phyloP scores from a whole-genome alignment of 2,113 vertebrate species.

The Uria lomvia region DNA sequence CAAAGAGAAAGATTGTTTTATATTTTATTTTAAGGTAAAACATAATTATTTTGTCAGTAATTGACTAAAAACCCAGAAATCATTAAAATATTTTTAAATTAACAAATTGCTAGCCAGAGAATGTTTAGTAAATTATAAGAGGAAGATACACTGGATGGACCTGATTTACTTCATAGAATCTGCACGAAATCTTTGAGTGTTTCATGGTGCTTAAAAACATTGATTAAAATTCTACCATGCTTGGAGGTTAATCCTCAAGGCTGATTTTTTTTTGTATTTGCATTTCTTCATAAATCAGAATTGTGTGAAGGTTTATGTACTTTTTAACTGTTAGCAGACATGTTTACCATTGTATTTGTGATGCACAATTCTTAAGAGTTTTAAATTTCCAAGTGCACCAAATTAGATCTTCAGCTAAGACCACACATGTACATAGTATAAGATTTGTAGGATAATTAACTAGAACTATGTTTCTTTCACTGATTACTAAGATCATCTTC shows the following conservation, averaged over 20 bases:
- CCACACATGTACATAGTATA: background rate
- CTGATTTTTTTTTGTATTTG: background rate
- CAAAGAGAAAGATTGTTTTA: background rate
- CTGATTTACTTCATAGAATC: background rate
- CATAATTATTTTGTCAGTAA: background rate
- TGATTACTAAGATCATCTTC: background rate
- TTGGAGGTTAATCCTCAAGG: background rate
- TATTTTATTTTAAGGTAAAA: background rate
- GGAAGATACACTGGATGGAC: background rate
- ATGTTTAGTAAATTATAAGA: background rate
- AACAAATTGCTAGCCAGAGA: background rate
- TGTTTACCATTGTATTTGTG: background rate
- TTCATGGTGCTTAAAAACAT: background rate
- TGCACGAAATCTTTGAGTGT: background rate
- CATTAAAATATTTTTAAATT: background rate
- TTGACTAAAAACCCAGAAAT: background rate
- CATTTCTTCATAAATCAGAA: background rate
- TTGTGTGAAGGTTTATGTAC: background rate
- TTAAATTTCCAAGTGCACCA: background rate
- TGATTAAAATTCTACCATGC: background rate
- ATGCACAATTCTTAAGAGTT: background rate
- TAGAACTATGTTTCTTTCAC: conserved; percentile 1
- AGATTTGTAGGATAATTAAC: background rate
- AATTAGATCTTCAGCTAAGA: background rate
- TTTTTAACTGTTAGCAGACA: background rate